Percentiles rank a stretch among this genome's conserved stretches.
Evolutionary conservation across 2,113 vertebrate species (phyloP).

Genomic region (Scolopax mira): DNA sequence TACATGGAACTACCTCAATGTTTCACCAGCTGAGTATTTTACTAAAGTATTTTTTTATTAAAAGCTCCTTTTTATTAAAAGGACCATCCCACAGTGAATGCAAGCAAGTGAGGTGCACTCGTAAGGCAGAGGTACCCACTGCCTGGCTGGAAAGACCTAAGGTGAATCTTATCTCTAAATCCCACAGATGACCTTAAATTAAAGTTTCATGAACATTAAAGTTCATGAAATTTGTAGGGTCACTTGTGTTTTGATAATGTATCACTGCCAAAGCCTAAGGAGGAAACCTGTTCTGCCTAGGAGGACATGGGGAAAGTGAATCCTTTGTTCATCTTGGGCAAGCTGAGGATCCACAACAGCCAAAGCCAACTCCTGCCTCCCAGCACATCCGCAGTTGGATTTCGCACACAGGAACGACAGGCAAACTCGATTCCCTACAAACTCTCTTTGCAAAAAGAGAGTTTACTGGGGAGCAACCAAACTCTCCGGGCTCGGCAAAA

Average conservation of each 20-base stretch:
- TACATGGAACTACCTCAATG: not conserved
- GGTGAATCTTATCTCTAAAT: not conserved
- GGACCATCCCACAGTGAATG: not conserved
- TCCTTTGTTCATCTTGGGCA: not conserved
- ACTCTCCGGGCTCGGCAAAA: not conserved
- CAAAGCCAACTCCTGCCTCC: not conserved
- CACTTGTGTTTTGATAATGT: not conserved
- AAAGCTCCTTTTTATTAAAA: not conserved
- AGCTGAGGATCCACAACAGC: not conserved
- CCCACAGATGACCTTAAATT: not conserved
- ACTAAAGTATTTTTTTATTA: fast-evolving
- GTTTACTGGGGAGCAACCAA: not conserved
- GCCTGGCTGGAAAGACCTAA: not conserved
- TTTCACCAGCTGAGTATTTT: not conserved
- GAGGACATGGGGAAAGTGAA: not conserved
- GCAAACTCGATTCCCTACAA: not conserved
- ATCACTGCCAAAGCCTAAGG: not conserved
- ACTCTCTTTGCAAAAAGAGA: not conserved
- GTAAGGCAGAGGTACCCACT: not conserved
- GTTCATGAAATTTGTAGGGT: not conserved
- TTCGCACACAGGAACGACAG: not conserved
- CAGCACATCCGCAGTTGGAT: fast-evolving
- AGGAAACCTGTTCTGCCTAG: not conserved
- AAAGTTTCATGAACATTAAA: not conserved
- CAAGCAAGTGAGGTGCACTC: not conserved